Conservation (phyloP, 2,113 vertebrate species). For the Ranitomeya variabilis region DNA sequence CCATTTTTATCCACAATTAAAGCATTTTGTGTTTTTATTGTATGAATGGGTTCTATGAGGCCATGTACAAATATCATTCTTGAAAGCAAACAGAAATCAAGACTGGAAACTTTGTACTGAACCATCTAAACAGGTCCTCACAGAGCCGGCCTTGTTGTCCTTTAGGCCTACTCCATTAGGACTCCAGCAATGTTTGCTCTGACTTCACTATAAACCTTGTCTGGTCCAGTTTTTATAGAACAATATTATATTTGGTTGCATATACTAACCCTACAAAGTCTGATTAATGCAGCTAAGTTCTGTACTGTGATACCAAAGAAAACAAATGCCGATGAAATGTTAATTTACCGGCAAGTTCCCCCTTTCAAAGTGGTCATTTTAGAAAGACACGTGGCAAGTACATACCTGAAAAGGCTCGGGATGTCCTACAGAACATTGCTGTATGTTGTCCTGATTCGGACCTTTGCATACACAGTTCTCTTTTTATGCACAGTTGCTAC, state of each 20-base stretch:
- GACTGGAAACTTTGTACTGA: too few relatives aligned
- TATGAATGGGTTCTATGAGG: too few relatives aligned
- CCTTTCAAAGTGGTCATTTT: neutral
- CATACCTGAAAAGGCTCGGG: neutral
- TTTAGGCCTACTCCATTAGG: neutral
- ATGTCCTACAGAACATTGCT: neutral
- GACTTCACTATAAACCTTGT: neutral
- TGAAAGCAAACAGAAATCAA: too few relatives aligned
- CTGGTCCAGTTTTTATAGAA: neutral
- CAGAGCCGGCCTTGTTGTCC: neutral
- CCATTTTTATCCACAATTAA: too few relatives aligned
- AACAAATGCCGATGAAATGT: too few relatives aligned
- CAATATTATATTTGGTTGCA: neutral
- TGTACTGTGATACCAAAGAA: neutral
- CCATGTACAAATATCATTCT: too few relatives aligned
- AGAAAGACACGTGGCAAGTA: neutral
- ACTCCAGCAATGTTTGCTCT: neutral
- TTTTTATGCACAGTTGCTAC: slow-evolving; percentile 24
- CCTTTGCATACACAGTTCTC: slow-evolving; percentile 8
- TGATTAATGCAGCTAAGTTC: neutral
- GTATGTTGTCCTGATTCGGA: neutral
- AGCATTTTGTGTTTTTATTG: too few relatives aligned
- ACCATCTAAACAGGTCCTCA: neutral
- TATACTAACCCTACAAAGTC: neutral
- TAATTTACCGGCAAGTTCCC: neutral